Evolutionary conservation across 2,797 vertebrate species (phyloP), one percentile per base, ranked within the genome.

Genomic region (Phataginus tricuspis): DNA sequence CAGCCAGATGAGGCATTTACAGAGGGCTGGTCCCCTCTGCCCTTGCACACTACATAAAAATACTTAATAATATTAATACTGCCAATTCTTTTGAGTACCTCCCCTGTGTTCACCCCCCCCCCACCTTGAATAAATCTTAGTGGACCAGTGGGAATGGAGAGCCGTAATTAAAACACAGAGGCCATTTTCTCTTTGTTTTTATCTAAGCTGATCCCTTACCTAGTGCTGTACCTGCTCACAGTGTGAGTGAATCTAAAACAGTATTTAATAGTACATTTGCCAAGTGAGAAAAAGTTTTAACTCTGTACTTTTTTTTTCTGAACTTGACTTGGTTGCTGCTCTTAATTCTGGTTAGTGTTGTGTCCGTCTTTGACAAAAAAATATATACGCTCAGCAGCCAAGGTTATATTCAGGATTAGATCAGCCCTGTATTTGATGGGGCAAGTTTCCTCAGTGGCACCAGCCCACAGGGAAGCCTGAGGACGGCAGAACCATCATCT

Each of bases 161-260:
- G 25, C 37, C 21, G 4, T 25, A 37, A 51, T 53, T 75, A 85
- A 84, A 94, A 80, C 39, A 74, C 1, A 19, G 66, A 93, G 51
- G 16, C 18, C 14, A 8, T 91, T 93, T 90, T 92, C 49, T 86
- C 19, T 96, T 21, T 83, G 14, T 29, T 71, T 95, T 86, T 64
- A 39, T 31, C 34, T 86, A 29, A 64, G 34, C 34, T 94, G 37
- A 29, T 19, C 2, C 6, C 8, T 34, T 84, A 21, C 27, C 45
- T 86, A 61, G 59, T 91, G 14, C 79, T 66, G 59, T n/a, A 69
- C 23, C 34, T 69, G 7, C 25, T 80, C 9, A 37, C 37, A 39
- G 9, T 72, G 34, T 49, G 16, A 75, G 7, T 78, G n/a, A 64
- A 87, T 64, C 53, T 2, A 78, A 7, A 80, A 64, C 4, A 55